Base-by-base conservation (phyloP, 1,140 invertebrate genomes). In the Brachionus asplanchnoidis region DNA sequence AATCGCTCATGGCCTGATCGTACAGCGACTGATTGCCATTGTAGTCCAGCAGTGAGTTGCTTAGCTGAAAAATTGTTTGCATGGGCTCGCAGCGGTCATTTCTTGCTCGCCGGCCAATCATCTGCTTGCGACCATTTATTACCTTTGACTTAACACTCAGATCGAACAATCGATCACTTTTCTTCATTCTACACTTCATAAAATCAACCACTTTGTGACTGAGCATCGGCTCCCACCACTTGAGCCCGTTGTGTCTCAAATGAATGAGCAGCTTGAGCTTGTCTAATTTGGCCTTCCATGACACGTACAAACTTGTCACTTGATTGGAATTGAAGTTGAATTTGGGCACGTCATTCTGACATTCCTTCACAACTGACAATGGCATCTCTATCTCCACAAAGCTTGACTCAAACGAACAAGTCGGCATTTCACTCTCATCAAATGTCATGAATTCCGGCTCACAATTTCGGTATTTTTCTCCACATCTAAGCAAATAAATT, bases 391-490 rank as follows among this genome's bases (percentile, higher is more conserved):
- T 20, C 4, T 73, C 68, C 12, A 73, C 40, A 20, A 42, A 73
- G 26, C 26, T 77, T 50, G 73, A 11, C 14, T 77, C 32, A 20
- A 73, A 6, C n/a, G 68, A 40, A 73, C 28, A 46, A 12, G 68
- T 17, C 6, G 36, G 36, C 7, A 42, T 42, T 50, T 77, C 73
- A 44, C n/a, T 50, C 50, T 46, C 23, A 50, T 77, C 44, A 23
- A 77, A 28, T 26, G 68, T 4, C n/a, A 23, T 8, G 3, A 44
- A 73, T 20, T 73, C 68, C 2, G 68, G n/a, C n/a, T 73, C 68
- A 73, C 32, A 73, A 73, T 73, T 73, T 42, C 40, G 32, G n/a
- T 73, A 73, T 9, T 73, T 73, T 73, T 73, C 68, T 17, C 68
- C 68, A 73, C 36, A 73, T 42, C 68, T 73, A 42, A 17, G n/a